These are phyloP conservation scores for Saccostrea glomerata DNA, from an alignment of 1,140 invertebrate genomes.

Conservation along the genomic window DNA sequence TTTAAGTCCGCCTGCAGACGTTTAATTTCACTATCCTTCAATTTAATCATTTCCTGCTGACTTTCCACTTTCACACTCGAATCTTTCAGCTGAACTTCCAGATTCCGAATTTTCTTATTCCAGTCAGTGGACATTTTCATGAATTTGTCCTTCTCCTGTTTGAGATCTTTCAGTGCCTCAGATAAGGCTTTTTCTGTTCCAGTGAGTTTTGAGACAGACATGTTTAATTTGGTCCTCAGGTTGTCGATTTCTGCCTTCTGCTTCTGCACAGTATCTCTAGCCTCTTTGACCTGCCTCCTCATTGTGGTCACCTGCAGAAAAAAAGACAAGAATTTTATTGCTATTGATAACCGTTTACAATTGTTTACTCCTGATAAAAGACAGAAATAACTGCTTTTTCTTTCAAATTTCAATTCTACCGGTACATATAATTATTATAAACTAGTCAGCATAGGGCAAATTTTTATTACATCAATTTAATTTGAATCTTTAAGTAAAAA, in stretches of 20 bases:
- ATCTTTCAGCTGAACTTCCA: conserved; percentile 71
- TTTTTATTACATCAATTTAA: background rate
- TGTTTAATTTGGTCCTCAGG: conserved; percentile 73
- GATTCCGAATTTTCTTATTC: conserved; percentile 69
- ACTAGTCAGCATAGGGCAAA: background rate
- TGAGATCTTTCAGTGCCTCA: conserved; percentile 72
- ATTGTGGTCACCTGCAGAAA: conserved; percentile 67
- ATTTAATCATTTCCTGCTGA: conserved; percentile 62
- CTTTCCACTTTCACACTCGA: conserved; percentile 68
- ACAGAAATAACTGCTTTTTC: background rate
- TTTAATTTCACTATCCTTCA: conserved; percentile 72
- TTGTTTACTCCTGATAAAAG: background rate
- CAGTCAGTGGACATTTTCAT: conserved; percentile 73
- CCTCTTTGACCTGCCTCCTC: conserved; percentile 74
- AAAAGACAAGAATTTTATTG: background rate
- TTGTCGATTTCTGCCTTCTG: conserved; percentile 73
- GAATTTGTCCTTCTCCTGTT: conserved; percentile 73
- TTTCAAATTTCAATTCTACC: background rate
- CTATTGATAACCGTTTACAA: background rate
- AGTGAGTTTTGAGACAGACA: conserved; percentile 73
- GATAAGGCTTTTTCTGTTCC: conserved; percentile 74
- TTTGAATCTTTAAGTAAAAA: too few relatives aligned
- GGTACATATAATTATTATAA: background rate
- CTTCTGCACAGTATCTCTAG: conserved; percentile 67
- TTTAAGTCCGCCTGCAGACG: conserved; percentile 71